phyloP scores from a whole-genome alignment of 2,113 vertebrate species.

The Globicephala melas region DNA sequence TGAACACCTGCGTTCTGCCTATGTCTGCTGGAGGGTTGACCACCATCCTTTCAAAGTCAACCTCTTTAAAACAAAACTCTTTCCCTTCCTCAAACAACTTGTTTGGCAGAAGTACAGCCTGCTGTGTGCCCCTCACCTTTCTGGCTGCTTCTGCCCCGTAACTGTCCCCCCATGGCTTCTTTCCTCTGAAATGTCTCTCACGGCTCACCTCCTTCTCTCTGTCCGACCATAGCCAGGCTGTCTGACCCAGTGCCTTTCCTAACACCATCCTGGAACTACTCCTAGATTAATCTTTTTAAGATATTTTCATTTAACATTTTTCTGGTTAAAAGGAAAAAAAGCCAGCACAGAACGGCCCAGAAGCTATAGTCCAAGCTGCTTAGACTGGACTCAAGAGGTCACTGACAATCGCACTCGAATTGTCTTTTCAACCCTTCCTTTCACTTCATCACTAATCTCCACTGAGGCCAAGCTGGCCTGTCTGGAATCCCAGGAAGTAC shows the following conservation, averaged over 20 bases:
- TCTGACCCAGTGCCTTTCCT: neutral
- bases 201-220: neutral
- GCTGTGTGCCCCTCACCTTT: rapidly evolving
- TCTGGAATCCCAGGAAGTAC: neutral
- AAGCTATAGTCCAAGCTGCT: neutral
- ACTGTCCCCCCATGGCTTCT: rapidly evolving
- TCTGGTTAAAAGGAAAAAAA: neutral
- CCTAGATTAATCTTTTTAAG: neutral
- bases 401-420: neutral
- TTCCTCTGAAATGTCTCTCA: too few relatives aligned
- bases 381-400: neutral
- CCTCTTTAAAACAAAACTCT: neutral
- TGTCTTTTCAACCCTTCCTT: too few relatives aligned
- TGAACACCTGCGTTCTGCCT: rapidly evolving
- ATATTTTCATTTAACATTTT: neutral
- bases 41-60: neutral
- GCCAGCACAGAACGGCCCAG: too few relatives aligned
- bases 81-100: neutral
- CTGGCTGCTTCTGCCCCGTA: neutral
- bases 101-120: neutral
- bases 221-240: rapidly evolving
- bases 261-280: neutral
- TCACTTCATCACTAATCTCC: too few relatives aligned
- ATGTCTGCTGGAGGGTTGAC: neutral
- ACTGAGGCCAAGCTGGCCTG: neutral